These are phyloP conservation scores for Glaucidium brasilianum DNA, from an alignment of 2,113 vertebrate genomes.

Conservation along the genomic window DNA sequence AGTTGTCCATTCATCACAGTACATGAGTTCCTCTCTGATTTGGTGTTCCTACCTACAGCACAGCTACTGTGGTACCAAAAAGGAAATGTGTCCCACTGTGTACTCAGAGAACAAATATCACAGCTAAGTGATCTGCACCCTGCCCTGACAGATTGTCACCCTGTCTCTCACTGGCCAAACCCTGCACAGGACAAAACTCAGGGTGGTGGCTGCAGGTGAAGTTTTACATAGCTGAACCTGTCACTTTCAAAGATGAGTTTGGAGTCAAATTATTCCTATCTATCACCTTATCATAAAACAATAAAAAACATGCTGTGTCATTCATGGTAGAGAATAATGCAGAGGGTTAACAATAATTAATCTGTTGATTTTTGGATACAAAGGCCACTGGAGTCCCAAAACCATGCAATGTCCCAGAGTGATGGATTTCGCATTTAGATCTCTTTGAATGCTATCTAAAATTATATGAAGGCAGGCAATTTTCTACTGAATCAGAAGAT, in stretches of 20 bases:
- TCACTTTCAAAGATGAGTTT: background rate
- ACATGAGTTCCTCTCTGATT: background rate
- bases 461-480: background rate
- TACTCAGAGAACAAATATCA: background rate
- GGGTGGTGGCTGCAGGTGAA: background rate
- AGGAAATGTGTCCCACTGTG: fast-evolving
- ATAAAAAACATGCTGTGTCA: background rate
- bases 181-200: background rate
- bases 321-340: background rate
- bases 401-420: background rate
- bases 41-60: background rate
- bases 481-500: background rate
- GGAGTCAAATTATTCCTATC: background rate
- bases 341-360: background rate
- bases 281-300: background rate
- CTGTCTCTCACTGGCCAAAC: background rate
- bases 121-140: background rate
- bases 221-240: background rate
- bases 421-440: background rate
- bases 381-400: background rate
- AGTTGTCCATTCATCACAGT: background rate
- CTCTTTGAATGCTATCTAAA: background rate
- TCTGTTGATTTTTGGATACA: background rate
- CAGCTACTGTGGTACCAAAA: background rate
- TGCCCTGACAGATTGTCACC: background rate